Evolutionary conservation across 2,888 invertebrate genomes (phyloP), one percentile per base, ranked within the genome.

Genomic region (Chloroclystis v-ata): DNA sequence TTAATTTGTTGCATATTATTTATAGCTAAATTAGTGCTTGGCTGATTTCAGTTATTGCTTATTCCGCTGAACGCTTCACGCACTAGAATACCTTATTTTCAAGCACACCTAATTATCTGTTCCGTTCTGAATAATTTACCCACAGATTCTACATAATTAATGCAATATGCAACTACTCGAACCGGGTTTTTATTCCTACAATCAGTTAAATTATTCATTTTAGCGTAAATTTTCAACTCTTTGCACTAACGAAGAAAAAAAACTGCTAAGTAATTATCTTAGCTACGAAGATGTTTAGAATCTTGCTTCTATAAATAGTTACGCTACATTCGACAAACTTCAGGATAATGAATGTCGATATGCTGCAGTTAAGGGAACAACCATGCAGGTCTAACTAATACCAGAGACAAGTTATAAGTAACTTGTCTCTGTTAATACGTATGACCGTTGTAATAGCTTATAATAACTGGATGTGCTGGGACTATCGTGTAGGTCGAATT

Each of bases 91-190:
- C 29, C 43, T 56, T n/a, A 50, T 56, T 54, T 66, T 57, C 65
- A 63, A 57, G 59, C 61, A 50, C 61, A 49, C 44, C 50, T 51
- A 60, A n/a, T 65, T 63, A 58, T 63, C 61, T 60, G 56, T 54
- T 57, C 37, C 50, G 42, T 46, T 42, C 25, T 39, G 52, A 60
- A 63, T 57, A 56, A 58, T 42, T 59, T 54, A 50, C 47, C 49
- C 41, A 49, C 46, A 42, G 14, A 35, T 48, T 32, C 35, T 37
- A 47, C 49, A 53, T 52, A 57, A 57, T 53, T 54, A 55, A 49
- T 56, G 20, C 51, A 52, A 57, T 54, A 54, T 57, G 39, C 50
- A 52, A 56, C 57, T 44, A 49, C 47, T 33, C 32, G 46, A 35
- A 43, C 46, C 29, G 42, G 44, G 45, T 49, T 46, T 47, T 43